Base-by-base conservation (phyloP, 2,888 invertebrate genomes). In the Hydropsyche betteni region DNA sequence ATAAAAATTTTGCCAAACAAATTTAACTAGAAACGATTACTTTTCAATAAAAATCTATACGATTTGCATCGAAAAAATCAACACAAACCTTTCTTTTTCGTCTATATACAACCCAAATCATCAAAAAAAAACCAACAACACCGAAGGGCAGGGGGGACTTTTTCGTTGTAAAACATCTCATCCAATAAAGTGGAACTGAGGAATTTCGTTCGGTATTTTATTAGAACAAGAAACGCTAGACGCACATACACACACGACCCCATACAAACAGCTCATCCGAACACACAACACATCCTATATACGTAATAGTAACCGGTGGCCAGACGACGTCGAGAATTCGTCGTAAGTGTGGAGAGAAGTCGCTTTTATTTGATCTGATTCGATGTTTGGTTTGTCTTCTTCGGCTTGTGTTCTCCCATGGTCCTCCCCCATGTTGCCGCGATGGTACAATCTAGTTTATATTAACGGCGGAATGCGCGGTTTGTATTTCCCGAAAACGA, bases 321-420 rank as follows among this genome's bases (percentile, higher is more conserved):
- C 33, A 64, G 64, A 64, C 12, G 34, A 64, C 24, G 36, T 36
- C 69, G 72, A 68, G 74, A 72, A 73, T 58, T 44, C 64, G 74
- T 69, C 55, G 68, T 73, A 70, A 53, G 70, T 69, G 52, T 24
- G 76, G 69, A 33, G 58, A 55, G 72, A 58, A 73, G 73, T 50
- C 77, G 74, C 79, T 68, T 76, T 79, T 78, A 79, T 79, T 79
- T 79, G 79, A 79, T 79, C 79, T 79, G 78, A 79, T 79, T 79
- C 79, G 75, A 73, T 78, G 79, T 79, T 79, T 76, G 76, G 79
- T 79, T 78, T 78, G 76, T 76, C 76, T 76, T 78, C 74, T 76
- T 78, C 74, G 33, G 69, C 74, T 50, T 44, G 44, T 44, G 44
- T 44, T 6, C 10, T 44, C 24, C 24, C 24, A 10, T 44, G 44